These are phyloP conservation scores for Hypsibius dujardini DNA, from an alignment of 1,140 invertebrate species.

Conservation along the genomic window DNA sequence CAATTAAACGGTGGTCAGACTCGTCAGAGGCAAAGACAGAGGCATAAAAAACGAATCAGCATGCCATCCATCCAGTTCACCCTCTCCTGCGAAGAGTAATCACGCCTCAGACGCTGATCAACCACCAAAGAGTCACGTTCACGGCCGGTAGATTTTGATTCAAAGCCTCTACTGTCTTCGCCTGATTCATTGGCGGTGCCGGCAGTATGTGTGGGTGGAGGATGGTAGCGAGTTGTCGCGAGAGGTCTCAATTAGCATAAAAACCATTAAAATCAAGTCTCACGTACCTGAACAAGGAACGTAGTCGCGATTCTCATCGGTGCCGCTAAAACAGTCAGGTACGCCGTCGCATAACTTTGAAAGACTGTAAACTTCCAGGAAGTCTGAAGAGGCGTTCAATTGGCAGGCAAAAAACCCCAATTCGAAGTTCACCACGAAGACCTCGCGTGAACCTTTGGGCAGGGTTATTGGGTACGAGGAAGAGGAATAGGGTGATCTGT, in stretches of 20 bases:
- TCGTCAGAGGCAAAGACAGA: too few relatives aligned
- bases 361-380: constrained; percentile 78
- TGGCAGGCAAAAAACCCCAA: constrained; percentile 92
- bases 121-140: too few relatives aligned
- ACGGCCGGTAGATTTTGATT: too few relatives aligned
- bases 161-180: too few relatives aligned
- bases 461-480: constrained; percentile 1
- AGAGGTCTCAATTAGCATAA: too few relatives aligned
- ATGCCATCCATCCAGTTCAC: too few relatives aligned
- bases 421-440: constrained; percentile 87
- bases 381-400: constrained; percentile 81
- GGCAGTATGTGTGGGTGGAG: too few relatives aligned
- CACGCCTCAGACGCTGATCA: too few relatives aligned
- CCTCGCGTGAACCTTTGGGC: constrained; percentile 42
- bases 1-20: background rate
- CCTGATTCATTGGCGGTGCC: too few relatives aligned
- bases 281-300: constrained; percentile 72
- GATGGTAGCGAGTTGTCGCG: too few relatives aligned
- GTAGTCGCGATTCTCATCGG: constrained; percentile 67
- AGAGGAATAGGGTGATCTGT: background rate
- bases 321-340: constrained; percentile 70
- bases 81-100: too few relatives aligned
- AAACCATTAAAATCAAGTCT: constrained; percentile 18
- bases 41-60: too few relatives aligned
- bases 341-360: constrained; percentile 78